Percentiles rank a stretch among this genome's conserved stretches.
Evolutionary conservation across 2,888 invertebrate genomes (phyloP).

Genomic region (Drosophila pseudotakahashii): DNA sequence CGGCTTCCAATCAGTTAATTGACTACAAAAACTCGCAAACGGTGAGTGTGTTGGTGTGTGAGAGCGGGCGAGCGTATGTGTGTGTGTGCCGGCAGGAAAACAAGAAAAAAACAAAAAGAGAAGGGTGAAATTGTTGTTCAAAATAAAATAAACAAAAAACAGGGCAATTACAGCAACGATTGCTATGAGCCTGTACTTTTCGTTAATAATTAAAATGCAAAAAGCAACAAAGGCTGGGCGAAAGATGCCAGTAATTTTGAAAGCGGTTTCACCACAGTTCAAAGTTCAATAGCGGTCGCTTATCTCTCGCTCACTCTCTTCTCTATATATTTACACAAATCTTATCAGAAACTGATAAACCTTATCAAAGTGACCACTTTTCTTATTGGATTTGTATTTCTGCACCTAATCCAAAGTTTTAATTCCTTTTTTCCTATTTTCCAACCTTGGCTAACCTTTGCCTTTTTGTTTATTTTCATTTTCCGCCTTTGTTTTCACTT

Average conservation of each 20-base stretch:
- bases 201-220: constrained; percentile 10
- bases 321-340: constrained; percentile 6
- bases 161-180: constrained; percentile 5
- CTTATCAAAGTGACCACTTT: constrained; percentile 17
- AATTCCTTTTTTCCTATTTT: not conserved
- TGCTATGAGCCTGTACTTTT: constrained; percentile 31
- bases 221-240: not conserved
- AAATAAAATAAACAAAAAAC: constrained; percentile 36
- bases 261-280: constrained; percentile 19
- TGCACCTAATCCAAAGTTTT: not conserved
- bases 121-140: constrained; percentile 9
- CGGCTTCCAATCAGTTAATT: constrained; percentile 87
- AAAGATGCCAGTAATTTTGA: constrained; percentile 1
- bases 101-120: constrained; percentile 3
- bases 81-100: constrained; percentile 23
- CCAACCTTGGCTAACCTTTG: constrained; percentile 26
- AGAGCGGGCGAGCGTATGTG: not conserved
- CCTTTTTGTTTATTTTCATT: not conserved
- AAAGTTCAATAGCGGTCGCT: constrained; percentile 30
- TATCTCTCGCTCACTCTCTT: not conserved
- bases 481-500: not conserved
- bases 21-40: constrained; percentile 87
- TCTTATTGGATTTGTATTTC: constrained; percentile 16
- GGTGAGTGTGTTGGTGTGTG: constrained; percentile 84
- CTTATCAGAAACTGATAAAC: constrained; percentile 33